Evolutionary conservation across 2,888 invertebrate genomes (phyloP).

Genomic region (Melanchra persicariae): DNA sequence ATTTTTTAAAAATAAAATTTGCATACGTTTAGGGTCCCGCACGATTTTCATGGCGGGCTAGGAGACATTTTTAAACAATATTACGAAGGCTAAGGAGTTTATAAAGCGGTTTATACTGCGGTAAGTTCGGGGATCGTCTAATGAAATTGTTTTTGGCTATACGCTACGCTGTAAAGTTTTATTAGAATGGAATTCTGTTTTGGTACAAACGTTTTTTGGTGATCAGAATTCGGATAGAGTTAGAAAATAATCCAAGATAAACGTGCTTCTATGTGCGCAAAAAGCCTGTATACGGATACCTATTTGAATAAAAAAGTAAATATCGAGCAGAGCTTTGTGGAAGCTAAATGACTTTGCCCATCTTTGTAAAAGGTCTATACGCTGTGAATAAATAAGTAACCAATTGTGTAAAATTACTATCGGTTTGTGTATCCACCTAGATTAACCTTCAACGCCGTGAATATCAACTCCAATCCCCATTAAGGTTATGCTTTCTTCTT

Average conservation of each 20-base stretch:
- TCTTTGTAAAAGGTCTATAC: slow-evolving; percentile 22
- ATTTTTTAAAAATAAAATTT: slow-evolving; percentile 89
- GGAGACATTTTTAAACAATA: slow-evolving; percentile 71
- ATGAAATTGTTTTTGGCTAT: slow-evolving; percentile 79
- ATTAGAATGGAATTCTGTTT: slow-evolving; percentile 64
- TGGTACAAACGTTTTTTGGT: slow-evolving; percentile 59
- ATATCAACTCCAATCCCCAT: background rate
- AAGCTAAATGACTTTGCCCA: slow-evolving; percentile 22
- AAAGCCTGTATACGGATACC: slow-evolving; percentile 28
- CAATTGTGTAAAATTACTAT: background rate
- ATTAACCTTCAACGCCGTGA: background rate
- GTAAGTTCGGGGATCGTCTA: slow-evolving; percentile 72
- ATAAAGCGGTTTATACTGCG: slow-evolving; percentile 68
- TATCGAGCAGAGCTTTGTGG: slow-evolving; percentile 37
- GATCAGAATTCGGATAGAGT: slow-evolving; percentile 54
- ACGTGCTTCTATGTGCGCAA: slow-evolving; percentile 40
- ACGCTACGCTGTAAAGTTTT: slow-evolving; percentile 66
- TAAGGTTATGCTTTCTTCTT: background rate
- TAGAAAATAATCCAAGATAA: slow-evolving; percentile 47
- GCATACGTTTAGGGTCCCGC: slow-evolving; percentile 84
- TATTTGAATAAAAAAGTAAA: slow-evolving; percentile 56
- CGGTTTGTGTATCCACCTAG: background rate
- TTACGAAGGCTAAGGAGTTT: slow-evolving; percentile 69
- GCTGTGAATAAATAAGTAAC: background rate
- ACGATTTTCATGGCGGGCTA: slow-evolving; percentile 61